A percentile compares a stretch with the other conserved stretches of the same genome.
These are phyloP conservation scores for Zingel zingel DNA, from an alignment of 2,113 vertebrate genomes.

Conservation along the genomic window DNA sequence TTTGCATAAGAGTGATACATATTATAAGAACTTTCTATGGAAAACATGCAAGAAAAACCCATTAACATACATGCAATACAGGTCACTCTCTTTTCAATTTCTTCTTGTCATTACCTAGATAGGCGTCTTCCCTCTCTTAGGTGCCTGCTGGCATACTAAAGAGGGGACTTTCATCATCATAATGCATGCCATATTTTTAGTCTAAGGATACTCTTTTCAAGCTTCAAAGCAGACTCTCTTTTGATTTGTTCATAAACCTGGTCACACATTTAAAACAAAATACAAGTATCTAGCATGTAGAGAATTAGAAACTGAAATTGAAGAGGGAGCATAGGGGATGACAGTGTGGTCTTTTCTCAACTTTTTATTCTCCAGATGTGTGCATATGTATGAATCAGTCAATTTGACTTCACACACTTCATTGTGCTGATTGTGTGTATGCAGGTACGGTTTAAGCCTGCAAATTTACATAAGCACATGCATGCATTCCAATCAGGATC, in stretches of 20 bases:
- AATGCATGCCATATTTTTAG: slow-evolving; percentile 36
- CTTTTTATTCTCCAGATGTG: slow-evolving; percentile 5
- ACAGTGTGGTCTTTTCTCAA: slow-evolving; percentile 12
- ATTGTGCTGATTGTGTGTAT: slow-evolving; percentile 12
- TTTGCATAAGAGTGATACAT: slow-evolving; percentile 25
- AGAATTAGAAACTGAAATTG: slow-evolving; percentile 43
- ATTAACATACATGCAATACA: slow-evolving; percentile 62
- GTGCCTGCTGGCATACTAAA: slow-evolving; percentile 49
- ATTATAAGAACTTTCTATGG: slow-evolving; percentile 19
- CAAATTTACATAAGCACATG: slow-evolving; percentile 69
- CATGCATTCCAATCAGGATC: slow-evolving; percentile 64
- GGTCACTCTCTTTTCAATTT: slow-evolving; percentile 70
- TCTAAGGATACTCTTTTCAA: slow-evolving; percentile 12
- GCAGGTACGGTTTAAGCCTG: slow-evolving; percentile 33
- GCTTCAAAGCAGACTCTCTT: slow-evolving; percentile 28
- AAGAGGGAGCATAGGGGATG: slow-evolving; percentile 20
- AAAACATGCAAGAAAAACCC: slow-evolving; percentile 41
- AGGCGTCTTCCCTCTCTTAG: slow-evolving; percentile 46
- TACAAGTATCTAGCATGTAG: slow-evolving; percentile 1
- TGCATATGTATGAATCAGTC: slow-evolving; percentile 42
- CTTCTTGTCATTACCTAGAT: slow-evolving; percentile 60
- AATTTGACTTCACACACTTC: slow-evolving; percentile 25
- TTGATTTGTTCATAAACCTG: slow-evolving; percentile 46
- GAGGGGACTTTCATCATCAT: slow-evolving; percentile 43
- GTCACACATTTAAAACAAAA: slow-evolving; percentile 20